phyloP scores from a whole-genome alignment of 2,113 vertebrate species.

The Aplodontia rufa region DNA sequence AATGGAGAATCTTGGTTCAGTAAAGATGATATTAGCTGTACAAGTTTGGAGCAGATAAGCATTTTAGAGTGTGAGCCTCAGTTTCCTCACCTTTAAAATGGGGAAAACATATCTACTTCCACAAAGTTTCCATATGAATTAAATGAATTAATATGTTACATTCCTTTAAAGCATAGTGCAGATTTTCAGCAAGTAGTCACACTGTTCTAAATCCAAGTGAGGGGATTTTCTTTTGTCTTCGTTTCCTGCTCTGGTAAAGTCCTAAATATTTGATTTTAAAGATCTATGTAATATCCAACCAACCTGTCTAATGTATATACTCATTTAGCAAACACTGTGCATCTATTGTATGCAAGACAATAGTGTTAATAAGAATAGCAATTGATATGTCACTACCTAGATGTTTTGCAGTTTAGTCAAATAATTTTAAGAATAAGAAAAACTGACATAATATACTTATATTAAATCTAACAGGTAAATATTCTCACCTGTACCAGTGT shows the following conservation, averaged over 20 bases:
- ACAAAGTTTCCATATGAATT: slow-evolving; percentile 45
- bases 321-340: slow-evolving; percentile 24
- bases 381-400: background rate
- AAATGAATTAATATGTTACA: slow-evolving; percentile 7
- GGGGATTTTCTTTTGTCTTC: slow-evolving; percentile 42
- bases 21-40: slow-evolving; percentile 11
- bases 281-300: background rate
- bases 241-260: slow-evolving; percentile 39
- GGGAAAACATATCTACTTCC: slow-evolving; percentile 8
- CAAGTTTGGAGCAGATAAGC: background rate
- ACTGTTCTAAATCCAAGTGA: slow-evolving; percentile 44
- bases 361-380: slow-evolving; percentile 5
- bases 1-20: slow-evolving; percentile 2
- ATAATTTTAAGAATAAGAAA: slow-evolving; percentile 32
- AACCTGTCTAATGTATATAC: slow-evolving; percentile 11
- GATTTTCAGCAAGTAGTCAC: slow-evolving; percentile 35
- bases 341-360: background rate
- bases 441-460: background rate
- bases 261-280: background rate
- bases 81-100: slow-evolving; percentile 73
- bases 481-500: slow-evolving; percentile 92
- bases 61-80: slow-evolving; percentile 60
- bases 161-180: slow-evolving; percentile 15
- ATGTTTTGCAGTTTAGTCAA: slow-evolving; percentile 48
- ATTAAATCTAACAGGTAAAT: slow-evolving; percentile 48